Base-by-base conservation (phyloP, 1,140 invertebrate genomes). In the Tribolium madens region DNA sequence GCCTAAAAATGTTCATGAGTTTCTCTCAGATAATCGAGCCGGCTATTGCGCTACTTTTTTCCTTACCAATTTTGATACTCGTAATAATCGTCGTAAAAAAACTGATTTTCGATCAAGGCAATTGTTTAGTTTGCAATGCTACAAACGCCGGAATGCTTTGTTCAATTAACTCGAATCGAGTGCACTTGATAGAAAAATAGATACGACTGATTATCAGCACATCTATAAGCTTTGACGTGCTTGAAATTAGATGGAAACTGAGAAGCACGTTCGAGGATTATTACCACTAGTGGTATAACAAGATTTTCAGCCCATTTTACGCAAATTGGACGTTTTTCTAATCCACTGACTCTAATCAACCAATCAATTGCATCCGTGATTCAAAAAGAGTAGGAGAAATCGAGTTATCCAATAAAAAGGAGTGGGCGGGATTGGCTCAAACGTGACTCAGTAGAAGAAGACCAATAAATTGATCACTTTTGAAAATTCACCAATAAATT, bases 1-100 rank as follows among this genome's bases (percentile, higher is more conserved):
- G 57, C 57, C 26, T 33, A 31, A 64, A 64, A 64, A 64, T 64
- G 57, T 64, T 64, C 57, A 64, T 64, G 57, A 64, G 57, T 64
- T 64, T 64, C 57, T 13, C 26, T 26, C 57, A 7, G 53, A 60
- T 60, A 60, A 60, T 60, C 53, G 53, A 60, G 53, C 15, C 17
- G 14, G n/a, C 26, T 12, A 33, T 64, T 9, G 12, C 21, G n/a
- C 31, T 26, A 12, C 31, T 64, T 64, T 33, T 13, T 33, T 26
- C 26, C 3, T 13, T 26, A 21, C 17, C 48, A 50, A 50, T 50
- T 50, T 50, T 50, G 48, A 17, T 17, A n/a, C n/a, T n/a, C n/a
- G n/a, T n/a, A 17, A 50, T n/a, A 42, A 42, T 42, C 36, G 36
- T n/a, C 48, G 13, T 14, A 50, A 50, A 50, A 2, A 47, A 47